Evolutionary conservation across 2,797 vertebrate species (phyloP).

Genomic region (Mus spretus): DNA sequence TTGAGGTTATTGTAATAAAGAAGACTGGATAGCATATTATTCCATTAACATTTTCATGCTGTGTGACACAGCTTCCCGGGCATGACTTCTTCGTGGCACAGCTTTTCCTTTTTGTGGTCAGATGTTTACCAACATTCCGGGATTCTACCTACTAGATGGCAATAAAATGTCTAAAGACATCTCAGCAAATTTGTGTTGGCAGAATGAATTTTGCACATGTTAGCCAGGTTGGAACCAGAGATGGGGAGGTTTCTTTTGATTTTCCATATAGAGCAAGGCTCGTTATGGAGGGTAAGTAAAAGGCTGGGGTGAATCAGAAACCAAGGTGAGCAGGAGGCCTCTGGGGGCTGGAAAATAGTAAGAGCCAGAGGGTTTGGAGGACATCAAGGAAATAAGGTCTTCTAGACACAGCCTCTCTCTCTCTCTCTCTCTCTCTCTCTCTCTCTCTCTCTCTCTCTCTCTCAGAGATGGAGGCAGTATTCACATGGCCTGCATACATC

Average conservation of each 20-base stretch:
- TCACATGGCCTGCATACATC: background rate
- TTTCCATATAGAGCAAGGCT: background rate
- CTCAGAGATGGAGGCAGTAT: too few relatives aligned
- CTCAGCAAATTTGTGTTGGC: background rate
- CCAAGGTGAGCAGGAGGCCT: background rate
- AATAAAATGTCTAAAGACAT: background rate
- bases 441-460: too few relatives aligned
- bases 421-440: too few relatives aligned
- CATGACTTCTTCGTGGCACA: background rate
- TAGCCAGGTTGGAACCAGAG: background rate
- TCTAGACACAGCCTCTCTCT: background rate
- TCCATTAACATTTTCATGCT: background rate
- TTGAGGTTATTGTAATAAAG: background rate
- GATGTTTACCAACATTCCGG: background rate
- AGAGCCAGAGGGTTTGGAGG: background rate
- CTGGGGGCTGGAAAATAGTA: background rate
- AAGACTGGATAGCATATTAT: background rate
- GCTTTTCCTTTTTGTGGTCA: background rate
- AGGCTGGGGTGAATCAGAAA: background rate
- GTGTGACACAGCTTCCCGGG: background rate
- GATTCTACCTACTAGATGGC: background rate
- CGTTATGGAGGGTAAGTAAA: background rate
- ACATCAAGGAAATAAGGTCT: background rate
- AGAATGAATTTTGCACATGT: constrained; percentile 12
- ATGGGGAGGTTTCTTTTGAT: background rate